phyloP scores from a whole-genome alignment of 2,797 vertebrate genomes.

The Loriculus beryllinus region DNA sequence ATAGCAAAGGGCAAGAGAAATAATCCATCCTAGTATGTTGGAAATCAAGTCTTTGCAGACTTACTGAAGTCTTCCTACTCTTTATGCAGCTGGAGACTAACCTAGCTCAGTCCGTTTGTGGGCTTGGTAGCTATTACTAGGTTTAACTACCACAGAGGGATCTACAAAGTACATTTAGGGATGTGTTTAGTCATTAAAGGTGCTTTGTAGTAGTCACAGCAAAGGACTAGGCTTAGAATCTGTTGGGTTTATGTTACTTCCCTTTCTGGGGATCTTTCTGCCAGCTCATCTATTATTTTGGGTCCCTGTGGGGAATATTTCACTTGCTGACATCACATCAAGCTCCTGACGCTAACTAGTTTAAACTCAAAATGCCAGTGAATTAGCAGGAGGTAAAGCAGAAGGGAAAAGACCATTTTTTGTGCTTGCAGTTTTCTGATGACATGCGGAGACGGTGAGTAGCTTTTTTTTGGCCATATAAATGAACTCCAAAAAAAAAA shows the following conservation, averaged over 20 bases:
- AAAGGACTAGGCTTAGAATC: neutral
- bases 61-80: neutral
- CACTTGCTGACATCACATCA: neutral
- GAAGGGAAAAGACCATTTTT: neutral
- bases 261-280: neutral
- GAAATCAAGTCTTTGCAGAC: neutral
- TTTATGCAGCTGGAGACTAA: neutral
- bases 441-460: neutral
- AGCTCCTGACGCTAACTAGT: neutral
- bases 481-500: neutral
- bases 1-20: neutral
- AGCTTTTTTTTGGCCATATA: neutral
- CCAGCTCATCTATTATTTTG: conserved; percentile 9
- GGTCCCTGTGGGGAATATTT: neutral
- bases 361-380: neutral
- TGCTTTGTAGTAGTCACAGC: neutral
- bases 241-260: neutral
- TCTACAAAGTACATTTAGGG: neutral
- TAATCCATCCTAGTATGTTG: rapidly evolving
- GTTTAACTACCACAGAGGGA: neutral
- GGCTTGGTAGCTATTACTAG: neutral
- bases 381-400: neutral
- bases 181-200: neutral
- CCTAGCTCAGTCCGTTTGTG: neutral
- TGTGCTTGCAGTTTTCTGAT: neutral